A percentile compares a stretch with the other conserved stretches of the same genome.
Conservation (phyloP, 2,888 invertebrate genomes). For the Aquatica leii region DNA sequence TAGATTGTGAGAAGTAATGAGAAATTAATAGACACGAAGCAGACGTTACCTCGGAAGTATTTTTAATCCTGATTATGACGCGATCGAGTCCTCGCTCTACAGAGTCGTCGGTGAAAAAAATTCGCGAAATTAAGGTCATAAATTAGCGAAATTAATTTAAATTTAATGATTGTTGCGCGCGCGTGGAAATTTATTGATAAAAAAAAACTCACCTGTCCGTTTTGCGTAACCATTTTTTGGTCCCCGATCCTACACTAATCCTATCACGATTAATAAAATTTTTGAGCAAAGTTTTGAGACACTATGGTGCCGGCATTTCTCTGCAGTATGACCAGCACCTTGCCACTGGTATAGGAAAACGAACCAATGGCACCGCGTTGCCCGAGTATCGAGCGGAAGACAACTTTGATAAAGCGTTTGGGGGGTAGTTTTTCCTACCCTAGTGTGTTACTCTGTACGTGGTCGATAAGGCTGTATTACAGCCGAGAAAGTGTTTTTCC, state of each 20-base stretch:
- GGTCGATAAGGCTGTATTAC: slow-evolving; percentile 34
- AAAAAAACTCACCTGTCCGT: slow-evolving; percentile 56
- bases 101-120: no score
- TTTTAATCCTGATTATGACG: slow-evolving; percentile 10
- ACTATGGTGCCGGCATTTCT: slow-evolving; percentile 52
- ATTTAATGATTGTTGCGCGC: no score
- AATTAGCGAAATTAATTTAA: no score
- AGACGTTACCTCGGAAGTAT: slow-evolving; percentile 4
- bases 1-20: no score
- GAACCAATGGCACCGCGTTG: slow-evolving; percentile 55
- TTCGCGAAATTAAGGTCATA: no score
- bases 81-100: no score
- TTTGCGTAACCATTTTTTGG: slow-evolving; percentile 57
- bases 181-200: no score
- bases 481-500: slow-evolving; percentile 10
- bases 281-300: slow-evolving; percentile 48
- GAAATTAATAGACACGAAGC: not conserved
- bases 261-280: slow-evolving; percentile 39
- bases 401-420: slow-evolving; percentile 52
- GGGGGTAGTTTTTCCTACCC: slow-evolving; percentile 39
- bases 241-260: slow-evolving; percentile 44
- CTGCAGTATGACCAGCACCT: slow-evolving; percentile 51
- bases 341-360: slow-evolving; percentile 46
- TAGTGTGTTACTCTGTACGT: slow-evolving; percentile 13
- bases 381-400: slow-evolving; percentile 60